phyloP scores from a whole-genome alignment of 2,113 vertebrate species.

The cat (Felis catus) region DNA sequence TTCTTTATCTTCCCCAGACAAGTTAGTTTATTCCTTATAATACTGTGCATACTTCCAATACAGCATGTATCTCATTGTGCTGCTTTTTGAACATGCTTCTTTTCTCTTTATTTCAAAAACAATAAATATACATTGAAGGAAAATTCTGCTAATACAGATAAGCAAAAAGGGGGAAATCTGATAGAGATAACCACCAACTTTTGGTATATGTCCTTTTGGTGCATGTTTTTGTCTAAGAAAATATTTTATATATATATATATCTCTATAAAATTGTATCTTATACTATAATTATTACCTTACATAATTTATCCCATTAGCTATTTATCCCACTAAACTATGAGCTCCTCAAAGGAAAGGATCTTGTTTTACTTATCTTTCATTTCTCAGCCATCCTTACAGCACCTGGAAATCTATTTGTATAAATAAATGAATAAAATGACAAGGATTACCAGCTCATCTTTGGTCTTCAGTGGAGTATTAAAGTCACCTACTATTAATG shows the following conservation, averaged over 20 bases:
- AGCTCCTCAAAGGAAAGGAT: neutral
- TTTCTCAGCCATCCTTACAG: neutral
- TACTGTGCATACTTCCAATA: neutral
- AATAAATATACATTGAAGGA: neutral
- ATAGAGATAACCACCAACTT: neutral
- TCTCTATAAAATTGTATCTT: neutral
- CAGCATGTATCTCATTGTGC: neutral
- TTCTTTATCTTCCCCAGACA: neutral
- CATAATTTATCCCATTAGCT: neutral
- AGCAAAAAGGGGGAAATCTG: neutral
- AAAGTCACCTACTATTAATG: too few species aligned
- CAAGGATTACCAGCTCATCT: neutral
- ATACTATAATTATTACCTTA: neutral
- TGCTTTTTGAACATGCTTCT: neutral
- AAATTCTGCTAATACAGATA: conserved; percentile 5
- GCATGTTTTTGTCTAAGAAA: neutral
- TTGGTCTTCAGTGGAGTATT: neutral
- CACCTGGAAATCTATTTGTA: neutral
- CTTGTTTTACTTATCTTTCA: neutral
- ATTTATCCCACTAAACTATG: neutral
- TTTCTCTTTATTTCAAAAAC: conserved; percentile 24
- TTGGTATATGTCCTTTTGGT: neutral
- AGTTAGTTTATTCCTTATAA: neutral
- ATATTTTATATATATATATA: neutral
- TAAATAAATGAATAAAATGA: neutral